A percentile compares a stretch with the other conserved stretches of the same genome.
These are phyloP conservation scores for Ctenomys sociabilis DNA, from an alignment of 2,113 vertebrate genomes.

Conservation along the genomic window DNA sequence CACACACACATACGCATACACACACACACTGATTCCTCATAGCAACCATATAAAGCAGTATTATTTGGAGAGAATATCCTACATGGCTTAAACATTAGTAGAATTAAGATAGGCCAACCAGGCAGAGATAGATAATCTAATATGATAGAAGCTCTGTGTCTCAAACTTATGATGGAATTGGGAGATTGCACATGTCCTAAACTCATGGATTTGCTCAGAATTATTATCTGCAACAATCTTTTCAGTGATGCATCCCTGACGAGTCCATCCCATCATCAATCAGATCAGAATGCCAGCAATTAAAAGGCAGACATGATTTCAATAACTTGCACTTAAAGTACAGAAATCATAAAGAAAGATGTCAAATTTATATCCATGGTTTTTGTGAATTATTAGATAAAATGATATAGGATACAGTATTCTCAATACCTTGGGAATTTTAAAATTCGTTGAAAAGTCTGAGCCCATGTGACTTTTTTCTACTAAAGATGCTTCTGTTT, in stretches of 20 bases:
- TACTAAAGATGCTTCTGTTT: not conserved
- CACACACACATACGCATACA: not conserved
- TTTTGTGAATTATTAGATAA: not conserved
- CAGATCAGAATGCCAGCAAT: not conserved
- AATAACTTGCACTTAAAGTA: not conserved
- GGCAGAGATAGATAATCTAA: not conserved
- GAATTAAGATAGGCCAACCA: not conserved
- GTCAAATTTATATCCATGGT: not conserved
- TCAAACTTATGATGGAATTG: not conserved
- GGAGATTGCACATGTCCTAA: not conserved
- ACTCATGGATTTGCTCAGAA: not conserved
- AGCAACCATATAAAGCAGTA: not conserved
- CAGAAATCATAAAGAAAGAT: not conserved
- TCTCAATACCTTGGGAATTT: not conserved
- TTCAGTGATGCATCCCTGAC: not conserved
- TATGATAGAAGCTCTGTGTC: not conserved
- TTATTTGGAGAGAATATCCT: not conserved
- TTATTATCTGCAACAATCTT: not conserved
- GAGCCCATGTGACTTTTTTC: not conserved
- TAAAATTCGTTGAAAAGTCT: not conserved
- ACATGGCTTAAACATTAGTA: not conserved
- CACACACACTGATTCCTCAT: not conserved
- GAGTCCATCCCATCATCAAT: not conserved
- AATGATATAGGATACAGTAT: not conserved
- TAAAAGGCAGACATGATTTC: not conserved